Evolutionary conservation across 2,888 invertebrate species (phyloP).

Genomic region (Panopea generosa): DNA sequence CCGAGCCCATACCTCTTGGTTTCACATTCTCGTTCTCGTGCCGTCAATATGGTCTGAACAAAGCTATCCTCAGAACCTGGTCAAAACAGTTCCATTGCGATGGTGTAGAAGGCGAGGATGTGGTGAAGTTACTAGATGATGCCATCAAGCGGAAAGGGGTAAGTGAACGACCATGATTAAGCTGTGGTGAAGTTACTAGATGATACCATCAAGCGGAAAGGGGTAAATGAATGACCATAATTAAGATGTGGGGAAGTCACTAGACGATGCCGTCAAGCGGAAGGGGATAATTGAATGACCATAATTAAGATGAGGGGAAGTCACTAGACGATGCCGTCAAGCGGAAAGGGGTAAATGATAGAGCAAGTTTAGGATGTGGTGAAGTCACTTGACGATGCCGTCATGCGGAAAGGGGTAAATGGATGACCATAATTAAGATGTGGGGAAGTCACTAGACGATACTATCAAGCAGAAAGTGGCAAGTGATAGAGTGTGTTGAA

Average conservation of each 20-base stretch:
- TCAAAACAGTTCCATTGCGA: slow-evolving; percentile 97
- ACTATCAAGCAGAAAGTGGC: too few relatives aligned
- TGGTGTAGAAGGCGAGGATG: slow-evolving; percentile 95
- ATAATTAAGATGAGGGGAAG: slow-evolving; percentile 95
- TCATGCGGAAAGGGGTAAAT: too few relatives aligned
- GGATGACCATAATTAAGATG: too few relatives aligned
- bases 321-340: slow-evolving; percentile 94
- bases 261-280: too few relatives aligned
- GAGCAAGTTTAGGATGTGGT: too few relatives aligned
- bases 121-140: slow-evolving; percentile 93
- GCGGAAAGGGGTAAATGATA: slow-evolving; percentile 85
- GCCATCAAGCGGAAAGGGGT: slow-evolving; percentile 90
- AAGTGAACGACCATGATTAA: slow-evolving; percentile 83
- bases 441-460: too few relatives aligned
- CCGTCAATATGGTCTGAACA: slow-evolving; percentile 93
- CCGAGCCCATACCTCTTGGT: slow-evolving; percentile 91
- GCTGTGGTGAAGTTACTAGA: slow-evolving; percentile 95
- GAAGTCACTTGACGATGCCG: too few relatives aligned
- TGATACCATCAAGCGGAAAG: slow-evolving; percentile 91
- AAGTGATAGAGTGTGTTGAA: slow-evolving; percentile 96
- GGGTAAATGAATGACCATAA: slow-evolving; percentile 67
- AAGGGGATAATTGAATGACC: too few relatives aligned
- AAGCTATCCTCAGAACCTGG: slow-evolving; percentile 94
- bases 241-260: too few relatives aligned
- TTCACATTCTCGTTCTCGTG: slow-evolving; percentile 98